A percentile compares a stretch with the other conserved stretches of the same genome.
phyloP scores from a whole-genome alignment of 2,797 vertebrate species.

The Macrochelys suwanniensis region DNA sequence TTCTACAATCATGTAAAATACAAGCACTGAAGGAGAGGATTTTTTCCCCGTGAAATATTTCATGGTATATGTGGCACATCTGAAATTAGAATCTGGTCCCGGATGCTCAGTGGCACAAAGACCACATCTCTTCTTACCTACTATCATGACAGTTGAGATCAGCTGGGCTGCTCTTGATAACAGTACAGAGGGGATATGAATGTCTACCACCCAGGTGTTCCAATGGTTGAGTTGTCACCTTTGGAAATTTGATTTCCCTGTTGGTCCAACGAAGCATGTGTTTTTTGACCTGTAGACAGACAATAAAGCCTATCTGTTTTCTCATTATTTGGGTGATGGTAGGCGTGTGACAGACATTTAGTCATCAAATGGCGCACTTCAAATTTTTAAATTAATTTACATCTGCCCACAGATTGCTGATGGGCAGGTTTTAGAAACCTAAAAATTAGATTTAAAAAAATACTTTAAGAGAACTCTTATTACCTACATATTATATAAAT shows the following conservation, averaged over 20 bases:
- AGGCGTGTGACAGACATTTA: constrained; percentile 48
- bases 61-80: neutral
- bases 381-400: constrained; percentile 43
- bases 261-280: constrained; percentile 16
- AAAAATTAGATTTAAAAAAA: neutral
- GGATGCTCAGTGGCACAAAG: neutral
- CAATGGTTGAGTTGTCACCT: neutral
- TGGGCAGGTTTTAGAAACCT: neutral
- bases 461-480: neutral
- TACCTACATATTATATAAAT: neutral
- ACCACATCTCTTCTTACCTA: neutral
- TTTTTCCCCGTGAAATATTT: neutral
- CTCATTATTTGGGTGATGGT: neutral
- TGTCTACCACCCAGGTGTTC: neutral
- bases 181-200: neutral
- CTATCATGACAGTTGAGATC: accelerated
- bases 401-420: neutral
- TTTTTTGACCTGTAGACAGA: neutral
- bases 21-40: neutral
- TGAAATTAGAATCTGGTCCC: neutral
- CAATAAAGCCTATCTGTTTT: neutral
- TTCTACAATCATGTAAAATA: neutral
- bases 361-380: constrained; percentile 32
- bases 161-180: neutral
- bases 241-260: constrained; percentile 17